Base-by-base conservation (phyloP, 2,113 vertebrate species). In the Triplophysa rosa region DNA sequence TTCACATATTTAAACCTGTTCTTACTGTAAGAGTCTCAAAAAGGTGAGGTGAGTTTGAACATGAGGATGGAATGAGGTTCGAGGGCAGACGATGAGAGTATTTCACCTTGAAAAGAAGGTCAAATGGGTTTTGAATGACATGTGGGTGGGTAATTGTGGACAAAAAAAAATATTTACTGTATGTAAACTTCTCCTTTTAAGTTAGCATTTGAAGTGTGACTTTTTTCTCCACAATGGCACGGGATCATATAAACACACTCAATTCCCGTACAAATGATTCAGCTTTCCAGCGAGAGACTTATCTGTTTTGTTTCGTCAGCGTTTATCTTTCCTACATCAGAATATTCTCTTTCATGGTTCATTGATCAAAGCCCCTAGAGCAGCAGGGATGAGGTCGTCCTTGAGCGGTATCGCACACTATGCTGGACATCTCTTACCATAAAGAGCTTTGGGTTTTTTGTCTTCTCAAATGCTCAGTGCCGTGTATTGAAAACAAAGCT, bases 261-360 rank as follows among this genome's bases (percentile, higher is more conserved):
- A 33, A 3, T 21, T 33, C 49, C 26, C 0, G 6, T n/a, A 29
- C 47, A 52, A 29, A 19, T 16, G 3, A 67, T 23, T 67, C 11
- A 45, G 17, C 37, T 45, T 67, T 56, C 17, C 47, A 14, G 52
- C 7, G 54, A 58, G n/a, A 21, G 7, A 8, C 54, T 21, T 19
- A 58, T 58, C 10, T 23, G 17, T n/a, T 40, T 49, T 26, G 17
- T 24, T 58, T 33, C 54, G 71, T 33, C 67, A 61, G n/a, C 54
- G 81, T 82, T 85, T 78, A 59, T 70, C 40, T 45, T 54, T 78
- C 64, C 69, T 79, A 37, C 68, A 82, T 76, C 71, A 52, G 77
- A 81, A 80, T 78, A 82, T 87, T 88, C 83, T 82, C 74, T 86
- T 82, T 87, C 67, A 85, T 86, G 81, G 69, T 67, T 67, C 79